phyloP scores from a whole-genome alignment of 1,140 invertebrate genomes.

The Rhopalosiphum padi region DNA sequence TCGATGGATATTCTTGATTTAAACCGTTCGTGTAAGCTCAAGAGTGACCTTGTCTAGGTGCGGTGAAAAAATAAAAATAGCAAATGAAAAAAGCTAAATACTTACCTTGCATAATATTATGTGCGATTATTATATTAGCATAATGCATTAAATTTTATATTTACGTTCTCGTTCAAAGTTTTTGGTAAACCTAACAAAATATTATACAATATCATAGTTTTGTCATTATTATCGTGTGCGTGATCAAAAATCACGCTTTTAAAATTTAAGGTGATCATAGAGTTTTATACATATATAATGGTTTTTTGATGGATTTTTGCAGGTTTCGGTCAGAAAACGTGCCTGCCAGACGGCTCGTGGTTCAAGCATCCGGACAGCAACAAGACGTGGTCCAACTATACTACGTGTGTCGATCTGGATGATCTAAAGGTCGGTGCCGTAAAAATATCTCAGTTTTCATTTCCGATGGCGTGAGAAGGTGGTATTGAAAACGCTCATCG shows the following conservation, averaged over 20 bases:
- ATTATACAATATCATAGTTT: neutral
- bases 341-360: slow-evolving; percentile 69
- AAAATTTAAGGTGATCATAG: neutral
- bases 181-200: neutral
- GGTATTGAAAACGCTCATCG: neutral
- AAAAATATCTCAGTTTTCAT: neutral
- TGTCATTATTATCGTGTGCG: neutral
- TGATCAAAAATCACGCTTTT: neutral
- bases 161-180: neutral
- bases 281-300: neutral
- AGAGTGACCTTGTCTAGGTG: neutral
- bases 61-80: neutral
- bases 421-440: slow-evolving; percentile 70
- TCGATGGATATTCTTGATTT: neutral
- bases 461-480: no score
- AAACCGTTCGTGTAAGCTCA: neutral
- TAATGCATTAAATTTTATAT: neutral
- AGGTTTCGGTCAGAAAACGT: slow-evolving; percentile 69
- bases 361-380: slow-evolving; percentile 68
- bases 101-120: neutral
- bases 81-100: neutral
- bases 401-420: slow-evolving; percentile 80
- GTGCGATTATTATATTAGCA: neutral
- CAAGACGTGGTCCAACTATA: slow-evolving; percentile 88
- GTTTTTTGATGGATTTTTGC: slow-evolving; percentile 60